These are phyloP conservation scores for Drosophila flavopinicola DNA, from an alignment of 2,888 invertebrate genomes.

Conservation along the genomic window DNA sequence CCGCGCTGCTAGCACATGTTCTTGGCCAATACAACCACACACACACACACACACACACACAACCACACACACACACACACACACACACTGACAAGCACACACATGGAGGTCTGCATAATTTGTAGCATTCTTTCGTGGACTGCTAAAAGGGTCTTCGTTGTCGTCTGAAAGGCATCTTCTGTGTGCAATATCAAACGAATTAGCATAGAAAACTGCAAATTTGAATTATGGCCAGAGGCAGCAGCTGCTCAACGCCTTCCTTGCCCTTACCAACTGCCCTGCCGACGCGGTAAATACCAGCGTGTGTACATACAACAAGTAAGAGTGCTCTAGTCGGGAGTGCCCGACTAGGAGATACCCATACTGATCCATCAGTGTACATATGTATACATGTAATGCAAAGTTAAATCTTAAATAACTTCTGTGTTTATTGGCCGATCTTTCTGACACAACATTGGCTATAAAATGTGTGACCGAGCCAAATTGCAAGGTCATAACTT, in stretches of 20 bases:
- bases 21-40: conserved; percentile 5
- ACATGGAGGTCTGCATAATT: conserved; percentile 58
- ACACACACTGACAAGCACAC: conserved; percentile 1
- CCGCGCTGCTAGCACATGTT: conserved; percentile 39
- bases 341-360: no score
- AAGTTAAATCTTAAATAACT: no score
- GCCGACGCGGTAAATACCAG: conserved; percentile 27
- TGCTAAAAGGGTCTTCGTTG: conserved; percentile 41
- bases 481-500: no score
- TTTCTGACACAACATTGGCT: no score
- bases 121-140: conserved; percentile 49
- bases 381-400: no score
- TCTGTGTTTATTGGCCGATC: no score
- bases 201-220: conserved; percentile 83
- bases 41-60: conserved; percentile 5
- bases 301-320: no score
- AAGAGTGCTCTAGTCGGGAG: no score
- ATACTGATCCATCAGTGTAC: no score
- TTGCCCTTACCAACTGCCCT: background rate
- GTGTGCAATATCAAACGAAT: conserved; percentile 75
- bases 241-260: conserved; percentile 34
- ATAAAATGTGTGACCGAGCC: no score
- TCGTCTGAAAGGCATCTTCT: conserved; percentile 55
- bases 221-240: conserved; percentile 78
- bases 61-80: conserved; percentile 13